Conservation (phyloP, 2,888 invertebrate genomes). For the Xylocampa areola region DNA sequence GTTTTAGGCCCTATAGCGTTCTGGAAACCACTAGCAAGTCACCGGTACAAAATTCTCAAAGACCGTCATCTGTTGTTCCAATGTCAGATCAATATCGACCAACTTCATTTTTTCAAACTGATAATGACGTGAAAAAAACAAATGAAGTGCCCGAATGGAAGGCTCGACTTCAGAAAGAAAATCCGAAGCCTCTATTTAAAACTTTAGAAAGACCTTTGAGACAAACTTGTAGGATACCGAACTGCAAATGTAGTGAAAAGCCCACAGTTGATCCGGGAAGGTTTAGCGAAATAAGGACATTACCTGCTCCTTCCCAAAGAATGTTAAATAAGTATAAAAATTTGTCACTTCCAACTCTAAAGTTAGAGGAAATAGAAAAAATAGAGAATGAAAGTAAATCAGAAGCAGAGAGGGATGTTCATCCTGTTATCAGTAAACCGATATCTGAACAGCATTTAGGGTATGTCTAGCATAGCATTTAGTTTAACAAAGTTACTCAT, state of each 20-base stretch:
- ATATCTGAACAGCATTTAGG: conserved; percentile 90
- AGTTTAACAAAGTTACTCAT: conserved; percentile 34
- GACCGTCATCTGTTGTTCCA: conserved; percentile 85
- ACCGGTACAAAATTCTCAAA: conserved; percentile 71
- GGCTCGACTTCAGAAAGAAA: conserved; percentile 78
- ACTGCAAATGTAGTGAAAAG: conserved; percentile 82
- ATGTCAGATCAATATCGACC: conserved; percentile 84
- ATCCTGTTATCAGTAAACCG: conserved; percentile 73
- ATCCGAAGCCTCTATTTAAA: conserved; percentile 72
- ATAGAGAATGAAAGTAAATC: conserved; percentile 68
- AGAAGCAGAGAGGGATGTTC: conserved; percentile 78
- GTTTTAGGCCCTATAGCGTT: conserved; percentile 84
- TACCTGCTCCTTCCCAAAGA: conserved; percentile 77
- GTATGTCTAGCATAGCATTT: conserved; percentile 79
- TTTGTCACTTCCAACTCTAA: conserved; percentile 83
- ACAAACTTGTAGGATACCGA: conserved; percentile 82
- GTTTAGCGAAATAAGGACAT: conserved; percentile 78
- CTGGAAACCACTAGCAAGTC: conserved; percentile 78
- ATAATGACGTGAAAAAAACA: conserved; percentile 68
- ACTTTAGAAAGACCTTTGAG: conserved; percentile 78
- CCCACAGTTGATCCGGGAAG: conserved; percentile 66
- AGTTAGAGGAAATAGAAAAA: conserved; percentile 78
- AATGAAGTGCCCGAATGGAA: conserved; percentile 85
- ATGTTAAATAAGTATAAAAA: conserved; percentile 79
- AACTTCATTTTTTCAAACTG: conserved; percentile 81